phyloP scores from a whole-genome alignment of 2,113 vertebrate genomes.

The Orthonyx spaldingii region DNA sequence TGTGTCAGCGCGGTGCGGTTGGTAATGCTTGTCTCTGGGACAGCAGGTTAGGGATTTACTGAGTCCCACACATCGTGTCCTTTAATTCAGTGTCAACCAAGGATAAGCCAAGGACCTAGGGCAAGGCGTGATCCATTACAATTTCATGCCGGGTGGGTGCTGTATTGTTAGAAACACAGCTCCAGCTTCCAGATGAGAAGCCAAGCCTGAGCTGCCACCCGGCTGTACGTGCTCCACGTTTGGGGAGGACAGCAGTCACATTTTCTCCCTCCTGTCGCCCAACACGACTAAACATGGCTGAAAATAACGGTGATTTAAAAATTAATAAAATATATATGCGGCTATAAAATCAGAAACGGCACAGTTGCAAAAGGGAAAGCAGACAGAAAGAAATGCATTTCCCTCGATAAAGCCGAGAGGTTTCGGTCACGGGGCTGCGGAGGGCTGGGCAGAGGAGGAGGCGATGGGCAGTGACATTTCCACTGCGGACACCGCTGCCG shows the following conservation, averaged over 20 bases:
- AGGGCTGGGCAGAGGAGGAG: not conserved
- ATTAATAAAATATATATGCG: accelerated
- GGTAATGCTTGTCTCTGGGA: constrained; percentile 33
- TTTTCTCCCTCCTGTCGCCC: not conserved
- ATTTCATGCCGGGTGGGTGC: constrained; percentile 37
- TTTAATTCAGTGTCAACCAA: constrained; percentile 44
- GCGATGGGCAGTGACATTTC: not conserved
- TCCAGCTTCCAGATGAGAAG: not conserved
- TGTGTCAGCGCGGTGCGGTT: not conserved
- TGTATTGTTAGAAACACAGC: constrained; percentile 21
- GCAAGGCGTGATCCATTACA: constrained; percentile 22
- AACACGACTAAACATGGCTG: not conserved
- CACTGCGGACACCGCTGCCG: accelerated
- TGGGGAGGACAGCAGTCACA: not conserved
- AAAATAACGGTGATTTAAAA: not conserved
- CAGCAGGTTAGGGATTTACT: constrained; percentile 30
- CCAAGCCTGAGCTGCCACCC: not conserved
- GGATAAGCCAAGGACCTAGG: constrained; percentile 42
- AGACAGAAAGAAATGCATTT: not conserved
- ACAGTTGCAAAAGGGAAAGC: not conserved
- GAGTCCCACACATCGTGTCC: not conserved
- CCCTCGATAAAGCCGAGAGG: not conserved
- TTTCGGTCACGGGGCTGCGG: accelerated
- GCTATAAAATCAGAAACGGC: not conserved
- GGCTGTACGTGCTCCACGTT: not conserved